A percentile compares a stretch with the other conserved stretches of the same genome.
phyloP scores from a whole-genome alignment of 2,797 vertebrate species.

The Hydrolagus colliei region DNA sequence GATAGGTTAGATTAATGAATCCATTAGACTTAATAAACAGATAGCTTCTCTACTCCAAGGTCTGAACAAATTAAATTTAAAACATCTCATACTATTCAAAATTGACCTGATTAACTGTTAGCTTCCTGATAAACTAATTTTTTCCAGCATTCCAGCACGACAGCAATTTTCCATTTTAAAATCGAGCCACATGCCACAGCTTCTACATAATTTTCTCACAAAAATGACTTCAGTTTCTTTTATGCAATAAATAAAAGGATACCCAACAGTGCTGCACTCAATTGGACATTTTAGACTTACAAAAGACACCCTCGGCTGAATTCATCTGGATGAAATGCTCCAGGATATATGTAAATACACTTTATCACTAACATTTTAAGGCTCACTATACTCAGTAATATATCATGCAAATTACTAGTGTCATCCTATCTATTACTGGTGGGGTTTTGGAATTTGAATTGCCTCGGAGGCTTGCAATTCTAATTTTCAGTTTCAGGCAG shows the following conservation, averaged over 20 bases:
- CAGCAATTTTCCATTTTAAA: not conserved
- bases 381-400: not conserved
- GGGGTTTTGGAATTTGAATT: not conserved
- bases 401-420: not conserved
- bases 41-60: not conserved
- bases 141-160: no score
- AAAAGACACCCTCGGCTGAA: not conserved
- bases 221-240: not conserved
- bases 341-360: not conserved
- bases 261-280: not conserved
- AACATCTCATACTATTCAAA: not conserved
- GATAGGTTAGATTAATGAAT: no score
- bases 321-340: not conserved
- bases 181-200: not conserved
- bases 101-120: no score
- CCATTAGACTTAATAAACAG: not conserved
- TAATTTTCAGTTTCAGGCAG: not conserved
- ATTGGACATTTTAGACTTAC: not conserved
- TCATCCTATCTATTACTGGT: not conserved
- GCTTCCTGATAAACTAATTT: not conserved
- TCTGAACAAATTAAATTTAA: not conserved
- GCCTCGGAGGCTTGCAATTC: not conserved
- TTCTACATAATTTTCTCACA: not conserved
- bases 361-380: not conserved
- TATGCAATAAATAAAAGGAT: not conserved